Evolutionary conservation across 1,140 invertebrate species (phyloP).

Genomic region (Pinna nobilis): DNA sequence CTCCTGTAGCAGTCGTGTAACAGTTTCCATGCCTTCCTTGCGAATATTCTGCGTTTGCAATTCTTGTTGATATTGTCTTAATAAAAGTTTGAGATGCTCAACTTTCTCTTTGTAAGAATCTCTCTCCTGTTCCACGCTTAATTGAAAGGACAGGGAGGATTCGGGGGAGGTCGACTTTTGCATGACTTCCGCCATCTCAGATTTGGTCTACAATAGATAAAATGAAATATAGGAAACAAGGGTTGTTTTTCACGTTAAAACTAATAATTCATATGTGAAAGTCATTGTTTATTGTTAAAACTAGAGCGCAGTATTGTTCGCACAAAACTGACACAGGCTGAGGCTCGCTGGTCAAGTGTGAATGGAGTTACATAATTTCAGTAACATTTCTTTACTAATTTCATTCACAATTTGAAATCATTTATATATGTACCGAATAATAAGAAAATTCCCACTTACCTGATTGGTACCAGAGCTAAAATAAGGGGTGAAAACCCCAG

Average conservation of each 20-base stretch:
- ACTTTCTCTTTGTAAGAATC: slow-evolving; percentile 58
- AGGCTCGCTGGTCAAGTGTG: too few relatives aligned
- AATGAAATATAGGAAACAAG: background rate
- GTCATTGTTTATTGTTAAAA: too few relatives aligned
- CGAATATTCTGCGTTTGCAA: slow-evolving; percentile 56
- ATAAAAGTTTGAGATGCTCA: slow-evolving; percentile 57
- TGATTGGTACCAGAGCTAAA: background rate
- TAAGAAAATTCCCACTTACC: slow-evolving; percentile 10
- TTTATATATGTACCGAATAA: too few relatives aligned
- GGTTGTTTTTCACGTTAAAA: too few relatives aligned
- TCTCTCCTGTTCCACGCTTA: slow-evolving; percentile 50
- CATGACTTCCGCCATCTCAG: slow-evolving; percentile 11
- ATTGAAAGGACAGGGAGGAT: background rate
- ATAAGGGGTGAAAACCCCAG: slow-evolving; percentile 1
- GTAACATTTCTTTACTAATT: too few relatives aligned
- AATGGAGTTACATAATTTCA: too few relatives aligned
- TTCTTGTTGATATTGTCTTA: slow-evolving; percentile 58
- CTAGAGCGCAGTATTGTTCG: too few relatives aligned
- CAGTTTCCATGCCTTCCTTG: slow-evolving; percentile 63
- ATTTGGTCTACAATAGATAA: background rate
- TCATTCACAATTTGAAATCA: too few relatives aligned
- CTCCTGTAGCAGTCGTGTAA: slow-evolving; percentile 61
- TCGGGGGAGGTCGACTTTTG: slow-evolving; percentile 9
- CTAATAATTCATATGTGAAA: too few relatives aligned
- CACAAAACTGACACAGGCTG: too few relatives aligned